Evolutionary conservation across 2,888 invertebrate species (phyloP).

Genomic region (Protula sp.): DNA sequence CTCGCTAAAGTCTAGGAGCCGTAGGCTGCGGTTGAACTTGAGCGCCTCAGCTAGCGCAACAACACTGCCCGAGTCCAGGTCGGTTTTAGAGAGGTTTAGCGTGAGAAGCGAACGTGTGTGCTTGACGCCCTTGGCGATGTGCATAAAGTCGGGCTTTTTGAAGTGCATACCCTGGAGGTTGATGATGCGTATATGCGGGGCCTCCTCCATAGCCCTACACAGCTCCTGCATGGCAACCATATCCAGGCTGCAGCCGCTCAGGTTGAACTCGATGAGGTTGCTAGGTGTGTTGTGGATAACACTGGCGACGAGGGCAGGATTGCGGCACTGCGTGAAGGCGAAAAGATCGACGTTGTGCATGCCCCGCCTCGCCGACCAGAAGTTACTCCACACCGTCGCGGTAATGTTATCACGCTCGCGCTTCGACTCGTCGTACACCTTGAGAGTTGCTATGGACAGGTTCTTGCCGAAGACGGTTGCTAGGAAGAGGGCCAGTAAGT

Average conservation of each 20-base stretch:
- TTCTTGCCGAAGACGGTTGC: slow-evolving; percentile 25
- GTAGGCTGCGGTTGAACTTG: slow-evolving; percentile 30
- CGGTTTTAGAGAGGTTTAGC: slow-evolving; percentile 91
- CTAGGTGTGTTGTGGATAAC: slow-evolving; percentile 36
- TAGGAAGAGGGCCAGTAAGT: slow-evolving; percentile 34
- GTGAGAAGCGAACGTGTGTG: slow-evolving; percentile 57
- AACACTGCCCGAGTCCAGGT: slow-evolving; percentile 61
- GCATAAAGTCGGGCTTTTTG: slow-evolving; percentile 32
- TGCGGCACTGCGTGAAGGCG: slow-evolving; percentile 29
- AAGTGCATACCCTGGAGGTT: slow-evolving; percentile 24
- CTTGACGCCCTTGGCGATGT: slow-evolving; percentile 36
- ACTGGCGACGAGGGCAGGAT: slow-evolving; percentile 33
- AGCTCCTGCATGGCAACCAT: slow-evolving; percentile 36
- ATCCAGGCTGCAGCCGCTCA: slow-evolving; percentile 34
- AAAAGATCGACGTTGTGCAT: slow-evolving; percentile 30
- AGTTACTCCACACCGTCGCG: slow-evolving; percentile 38
- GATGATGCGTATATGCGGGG: slow-evolving; percentile 16
- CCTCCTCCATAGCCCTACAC: slow-evolving; percentile 28
- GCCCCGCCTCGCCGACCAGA: slow-evolving; percentile 33
- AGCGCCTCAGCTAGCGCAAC: slow-evolving; percentile 26
- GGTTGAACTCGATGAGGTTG: slow-evolving; percentile 26
- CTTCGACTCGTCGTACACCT: slow-evolving; percentile 23
- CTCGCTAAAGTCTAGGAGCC: slow-evolving; percentile 33
- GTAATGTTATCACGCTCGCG: slow-evolving; percentile 20
- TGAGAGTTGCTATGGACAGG: slow-evolving; percentile 24